These are phyloP conservation scores for Cynopterus sphinx DNA, from an alignment of 2,797 vertebrate species.

Conservation along the genomic window DNA sequence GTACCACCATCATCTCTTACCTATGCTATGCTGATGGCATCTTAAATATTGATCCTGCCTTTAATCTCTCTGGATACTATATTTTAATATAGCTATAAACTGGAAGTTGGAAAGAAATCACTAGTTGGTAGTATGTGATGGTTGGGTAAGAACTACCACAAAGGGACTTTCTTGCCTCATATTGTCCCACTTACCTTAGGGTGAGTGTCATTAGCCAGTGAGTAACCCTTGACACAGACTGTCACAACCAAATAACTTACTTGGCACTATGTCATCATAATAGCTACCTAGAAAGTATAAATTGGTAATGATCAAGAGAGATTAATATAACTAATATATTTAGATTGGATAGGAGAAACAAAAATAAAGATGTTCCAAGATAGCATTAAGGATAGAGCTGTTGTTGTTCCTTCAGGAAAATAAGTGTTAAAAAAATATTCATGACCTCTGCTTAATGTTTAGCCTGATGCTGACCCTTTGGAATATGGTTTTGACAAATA, in stretches of 20 bases:
- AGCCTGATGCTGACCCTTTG: neutral
- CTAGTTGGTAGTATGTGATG: neutral
- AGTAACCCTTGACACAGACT: neutral
- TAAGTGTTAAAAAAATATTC: slow-evolving; percentile 10
- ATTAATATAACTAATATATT: neutral
- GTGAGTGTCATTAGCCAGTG: neutral
- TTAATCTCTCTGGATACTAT: slow-evolving; percentile 9
- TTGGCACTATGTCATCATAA: neutral
- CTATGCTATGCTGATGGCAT: neutral
- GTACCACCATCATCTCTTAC: neutral
- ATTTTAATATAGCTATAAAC: slow-evolving; percentile 40
- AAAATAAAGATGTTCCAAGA: neutral
- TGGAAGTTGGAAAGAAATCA: slow-evolving; percentile 47
- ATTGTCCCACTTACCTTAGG: neutral
- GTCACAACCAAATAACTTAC: neutral
- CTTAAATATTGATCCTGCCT: slow-evolving; percentile 12
- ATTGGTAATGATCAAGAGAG: neutral
- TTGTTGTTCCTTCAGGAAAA: slow-evolving; percentile 6
- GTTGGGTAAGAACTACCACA: slow-evolving; percentile 12
- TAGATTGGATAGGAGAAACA: slow-evolving; percentile 8
- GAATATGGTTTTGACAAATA: slow-evolving; percentile 13
- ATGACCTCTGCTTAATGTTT: slow-evolving; percentile 31
- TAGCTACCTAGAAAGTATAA: neutral
- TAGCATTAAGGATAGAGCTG: neutral
- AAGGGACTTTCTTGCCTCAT: neutral